Percentiles rank a stretch among this genome's conserved stretches.
Evolutionary conservation across 2,113 vertebrate genomes (phyloP).

Genomic region (Zosterops borbonicus): DNA sequence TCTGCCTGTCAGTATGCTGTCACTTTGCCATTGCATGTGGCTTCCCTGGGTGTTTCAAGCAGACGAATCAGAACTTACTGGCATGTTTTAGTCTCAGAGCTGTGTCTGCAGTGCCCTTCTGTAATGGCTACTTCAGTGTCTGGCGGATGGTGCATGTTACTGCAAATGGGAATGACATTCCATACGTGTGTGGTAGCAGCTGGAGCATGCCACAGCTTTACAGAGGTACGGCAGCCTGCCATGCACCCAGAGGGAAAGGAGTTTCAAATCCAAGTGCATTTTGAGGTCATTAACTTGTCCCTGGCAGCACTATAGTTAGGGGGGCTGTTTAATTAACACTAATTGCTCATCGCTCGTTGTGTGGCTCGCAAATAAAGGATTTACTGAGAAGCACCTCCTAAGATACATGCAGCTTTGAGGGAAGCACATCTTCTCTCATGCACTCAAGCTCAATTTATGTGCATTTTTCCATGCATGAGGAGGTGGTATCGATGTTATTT

Average conservation of each 20-base stretch:
- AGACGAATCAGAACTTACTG: background rate
- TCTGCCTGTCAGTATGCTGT: background rate
- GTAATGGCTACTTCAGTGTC: background rate
- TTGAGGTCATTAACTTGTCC: slow-evolving; percentile 56
- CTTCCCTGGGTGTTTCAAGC: background rate
- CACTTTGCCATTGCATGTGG: background rate
- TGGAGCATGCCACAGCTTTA: slow-evolving; percentile 40
- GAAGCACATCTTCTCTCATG: slow-evolving; percentile 5
- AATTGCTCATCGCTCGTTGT: slow-evolving; percentile 55
- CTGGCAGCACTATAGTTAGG: slow-evolving; percentile 12
- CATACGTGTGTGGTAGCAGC: background rate
- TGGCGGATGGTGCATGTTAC: background rate
- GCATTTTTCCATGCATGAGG: background rate
- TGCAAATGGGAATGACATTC: background rate
- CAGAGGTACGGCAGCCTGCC: background rate
- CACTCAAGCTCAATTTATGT: background rate
- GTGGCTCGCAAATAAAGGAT: slow-evolving; percentile 18
- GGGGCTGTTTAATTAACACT: slow-evolving; percentile 66
- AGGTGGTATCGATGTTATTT: background rate
- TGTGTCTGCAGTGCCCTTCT: background rate
- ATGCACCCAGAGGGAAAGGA: background rate
- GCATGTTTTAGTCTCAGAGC: background rate
- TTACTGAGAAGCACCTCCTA: slow-evolving; percentile 55
- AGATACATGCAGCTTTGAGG: slow-evolving; percentile 40
- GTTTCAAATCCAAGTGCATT: slow-evolving; percentile 28